These are phyloP conservation scores for Chlamydotis undulata DNA, from an alignment of 2,113 vertebrate genomes.

Conservation along the genomic window DNA sequence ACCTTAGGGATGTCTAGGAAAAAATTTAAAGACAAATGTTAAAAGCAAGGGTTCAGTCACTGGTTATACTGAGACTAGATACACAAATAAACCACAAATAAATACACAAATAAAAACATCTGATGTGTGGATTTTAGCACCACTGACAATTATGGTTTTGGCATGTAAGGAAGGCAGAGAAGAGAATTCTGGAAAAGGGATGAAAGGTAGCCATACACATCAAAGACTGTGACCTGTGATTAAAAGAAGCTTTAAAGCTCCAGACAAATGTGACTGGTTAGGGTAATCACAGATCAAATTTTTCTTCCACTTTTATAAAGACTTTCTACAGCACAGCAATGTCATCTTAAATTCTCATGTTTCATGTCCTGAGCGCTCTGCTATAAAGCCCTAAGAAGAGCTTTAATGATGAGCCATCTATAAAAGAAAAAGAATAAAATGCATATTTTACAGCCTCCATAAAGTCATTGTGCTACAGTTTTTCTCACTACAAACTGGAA, in stretches of 20 bases:
- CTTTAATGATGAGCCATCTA: slow-evolving; percentile 23
- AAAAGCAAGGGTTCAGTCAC: neutral
- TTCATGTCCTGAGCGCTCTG: neutral
- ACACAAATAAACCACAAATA: neutral
- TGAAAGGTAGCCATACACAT: slow-evolving; percentile 38
- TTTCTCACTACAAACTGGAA: neutral
- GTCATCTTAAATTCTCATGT: slow-evolving; percentile 18
- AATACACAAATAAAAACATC: neutral
- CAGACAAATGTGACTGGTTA: slow-evolving; percentile 53
- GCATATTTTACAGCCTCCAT: neutral
- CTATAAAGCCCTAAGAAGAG: neutral
- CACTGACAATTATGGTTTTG: neutral
- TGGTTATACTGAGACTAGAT: neutral
- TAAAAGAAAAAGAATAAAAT: slow-evolving; percentile 2
- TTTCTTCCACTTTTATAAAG: slow-evolving; percentile 10
- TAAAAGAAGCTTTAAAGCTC: slow-evolving; percentile 60
- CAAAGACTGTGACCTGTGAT: slow-evolving; percentile 50
- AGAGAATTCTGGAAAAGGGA: slow-evolving; percentile 32
- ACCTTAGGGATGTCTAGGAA: neutral
- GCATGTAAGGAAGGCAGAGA: slow-evolving; percentile 1
- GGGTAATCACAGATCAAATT: slow-evolving; percentile 41
- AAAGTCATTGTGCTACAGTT: neutral
- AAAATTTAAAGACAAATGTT: neutral
- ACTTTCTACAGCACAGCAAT: neutral
- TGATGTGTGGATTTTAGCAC: neutral